phyloP scores from a whole-genome alignment of 2,797 vertebrate species.

The Sternarchorhynchus goeldii region DNA sequence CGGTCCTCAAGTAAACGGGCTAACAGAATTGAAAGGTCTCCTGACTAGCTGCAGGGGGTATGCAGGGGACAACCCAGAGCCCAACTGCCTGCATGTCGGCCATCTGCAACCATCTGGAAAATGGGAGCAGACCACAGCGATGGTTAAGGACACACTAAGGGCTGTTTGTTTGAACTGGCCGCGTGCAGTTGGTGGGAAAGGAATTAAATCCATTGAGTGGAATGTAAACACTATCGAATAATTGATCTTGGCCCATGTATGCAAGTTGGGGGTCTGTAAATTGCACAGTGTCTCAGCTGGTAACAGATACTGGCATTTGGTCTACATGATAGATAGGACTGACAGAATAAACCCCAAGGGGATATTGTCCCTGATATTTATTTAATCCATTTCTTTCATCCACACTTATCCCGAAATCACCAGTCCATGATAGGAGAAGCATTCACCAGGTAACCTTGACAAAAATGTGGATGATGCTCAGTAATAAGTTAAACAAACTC shows the following conservation, averaged over 20 bases:
- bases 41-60: slow-evolving; percentile 32
- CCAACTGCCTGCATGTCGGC: slow-evolving; percentile 33
- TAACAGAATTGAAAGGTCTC: slow-evolving; percentile 42
- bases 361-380: slow-evolving; percentile 43
- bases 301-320: slow-evolving; percentile 31
- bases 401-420: slow-evolving; percentile 38
- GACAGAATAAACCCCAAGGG: slow-evolving; percentile 10
- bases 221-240: slow-evolving; percentile 43
- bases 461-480: slow-evolving; percentile 33
- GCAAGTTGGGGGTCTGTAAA: slow-evolving; percentile 28
- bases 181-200: slow-evolving; percentile 39
- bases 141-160: slow-evolving; percentile 15
- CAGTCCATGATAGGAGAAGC: slow-evolving; percentile 40
- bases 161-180: slow-evolving; percentile 32
- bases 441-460: slow-evolving; percentile 37
- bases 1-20: slow-evolving; percentile 38
- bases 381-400: slow-evolving; percentile 37
- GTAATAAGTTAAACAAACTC: slow-evolving; percentile 36
- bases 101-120: slow-evolving; percentile 43
- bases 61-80: slow-evolving; percentile 32
- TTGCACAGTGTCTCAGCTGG: slow-evolving; percentile 31
- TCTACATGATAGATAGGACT: slow-evolving; percentile 29
- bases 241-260: slow-evolving; percentile 34
- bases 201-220: slow-evolving; percentile 33
- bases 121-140: slow-evolving; percentile 26